These are phyloP conservation scores for Sebastiscus albofasciatus DNA, from an alignment of 2,797 vertebrate species.

Conservation along the genomic window DNA sequence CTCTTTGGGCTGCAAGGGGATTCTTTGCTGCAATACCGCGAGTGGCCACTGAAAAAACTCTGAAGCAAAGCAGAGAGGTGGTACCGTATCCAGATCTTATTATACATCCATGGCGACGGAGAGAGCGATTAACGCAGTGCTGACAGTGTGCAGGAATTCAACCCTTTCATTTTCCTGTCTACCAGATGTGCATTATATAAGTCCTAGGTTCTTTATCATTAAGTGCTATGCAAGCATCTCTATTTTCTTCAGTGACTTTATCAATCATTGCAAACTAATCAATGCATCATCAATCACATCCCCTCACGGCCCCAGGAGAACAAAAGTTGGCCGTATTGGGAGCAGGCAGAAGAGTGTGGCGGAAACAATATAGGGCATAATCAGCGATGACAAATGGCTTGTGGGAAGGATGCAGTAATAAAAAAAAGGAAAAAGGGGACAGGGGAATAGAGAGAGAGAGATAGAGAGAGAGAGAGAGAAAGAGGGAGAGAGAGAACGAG, in stretches of 20 bases:
- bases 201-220: neutral
- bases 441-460: neutral
- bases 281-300: neutral
- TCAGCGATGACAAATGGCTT: conserved; percentile 69
- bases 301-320: neutral
- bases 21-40: no score
- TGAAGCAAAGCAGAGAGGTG: no score
- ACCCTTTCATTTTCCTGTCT: neutral
- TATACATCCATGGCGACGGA: no score
- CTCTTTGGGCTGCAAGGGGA: no score
- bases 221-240: neutral
- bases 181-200: neutral
- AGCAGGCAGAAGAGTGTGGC: conserved; percentile 1
- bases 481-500: neutral
- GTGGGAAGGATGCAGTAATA: conserved; percentile 43
- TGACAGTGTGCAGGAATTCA: neutral
- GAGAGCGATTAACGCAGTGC: neutral
- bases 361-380: conserved; percentile 34
- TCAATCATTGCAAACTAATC: neutral
- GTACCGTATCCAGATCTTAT: no score
- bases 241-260: neutral
- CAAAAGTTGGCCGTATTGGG: neutral
- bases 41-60: no score
- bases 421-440: conserved; percentile 3
- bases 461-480: conserved; percentile 8